These are phyloP conservation scores for Lycocerus yunnanus DNA, from an alignment of 2,888 invertebrate genomes.

Conservation along the genomic window DNA sequence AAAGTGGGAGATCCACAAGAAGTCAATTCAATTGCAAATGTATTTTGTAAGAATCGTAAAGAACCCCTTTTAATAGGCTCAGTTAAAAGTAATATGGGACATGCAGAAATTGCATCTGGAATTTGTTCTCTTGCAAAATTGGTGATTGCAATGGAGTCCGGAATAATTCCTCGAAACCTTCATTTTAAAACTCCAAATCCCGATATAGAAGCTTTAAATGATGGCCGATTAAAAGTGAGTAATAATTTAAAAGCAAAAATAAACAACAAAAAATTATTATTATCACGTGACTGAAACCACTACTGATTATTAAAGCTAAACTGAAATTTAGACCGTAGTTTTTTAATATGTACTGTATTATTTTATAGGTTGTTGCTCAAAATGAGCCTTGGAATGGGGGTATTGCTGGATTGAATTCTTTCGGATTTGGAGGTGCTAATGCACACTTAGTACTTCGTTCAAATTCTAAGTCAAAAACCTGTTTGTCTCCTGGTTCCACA, in stretches of 20 bases:
- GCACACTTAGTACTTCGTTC: conserved; percentile 88
- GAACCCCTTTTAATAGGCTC: conserved; percentile 89
- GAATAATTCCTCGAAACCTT: conserved; percentile 87
- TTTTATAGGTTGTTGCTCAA: conserved; percentile 72
- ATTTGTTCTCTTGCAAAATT: conserved; percentile 90
- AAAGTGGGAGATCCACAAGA: conserved; percentile 98
- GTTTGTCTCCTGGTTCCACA: conserved; percentile 61
- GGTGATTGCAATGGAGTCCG: conserved; percentile 89
- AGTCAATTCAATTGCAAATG: conserved; percentile 89
- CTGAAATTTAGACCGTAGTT: conserved; percentile 20
- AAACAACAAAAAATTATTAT: too few relatives aligned
- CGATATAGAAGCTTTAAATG: conserved; percentile 85
- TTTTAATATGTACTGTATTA: too few relatives aligned
- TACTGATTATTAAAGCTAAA: background rate
- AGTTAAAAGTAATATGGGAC: conserved; percentile 98
- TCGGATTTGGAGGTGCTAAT: conserved; percentile 98
- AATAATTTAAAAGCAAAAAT: too few relatives aligned
- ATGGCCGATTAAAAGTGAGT: conserved; percentile 89
- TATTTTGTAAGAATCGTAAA: conserved; percentile 83
- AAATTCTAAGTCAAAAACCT: conserved; percentile 70
- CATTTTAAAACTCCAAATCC: conserved; percentile 87
- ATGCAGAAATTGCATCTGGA: conserved; percentile 93
- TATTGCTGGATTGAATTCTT: conserved; percentile 92
- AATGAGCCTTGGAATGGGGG: conserved; percentile 88
- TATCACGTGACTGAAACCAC: too few relatives aligned